Evolutionary conservation across 2,888 invertebrate species (phyloP).

Genomic region (Leucoptera coffeella): DNA sequence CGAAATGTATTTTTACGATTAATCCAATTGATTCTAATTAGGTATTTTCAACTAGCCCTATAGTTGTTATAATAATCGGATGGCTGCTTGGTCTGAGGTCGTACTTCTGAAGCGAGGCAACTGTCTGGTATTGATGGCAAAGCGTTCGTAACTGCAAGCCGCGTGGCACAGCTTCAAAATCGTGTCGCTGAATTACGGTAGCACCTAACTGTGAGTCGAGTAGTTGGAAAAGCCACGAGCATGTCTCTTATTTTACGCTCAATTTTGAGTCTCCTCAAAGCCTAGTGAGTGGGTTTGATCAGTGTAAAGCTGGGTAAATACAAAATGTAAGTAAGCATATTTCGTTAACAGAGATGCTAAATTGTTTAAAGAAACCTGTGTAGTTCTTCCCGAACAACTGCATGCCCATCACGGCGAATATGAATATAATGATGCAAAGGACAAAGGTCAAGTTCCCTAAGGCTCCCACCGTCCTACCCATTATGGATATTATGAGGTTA

Average conservation of each 20-base stretch:
- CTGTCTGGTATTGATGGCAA: conserved; percentile 48
- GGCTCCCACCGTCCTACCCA: conserved; percentile 92
- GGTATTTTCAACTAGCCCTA: too few relatives aligned
- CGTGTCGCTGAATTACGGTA: conserved; percentile 11
- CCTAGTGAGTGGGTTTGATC: conserved; percentile 47
- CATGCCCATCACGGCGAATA: conserved; percentile 97
- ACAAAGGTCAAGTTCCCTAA: conserved; percentile 93
- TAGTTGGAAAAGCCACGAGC: too few relatives aligned
- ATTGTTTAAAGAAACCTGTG: conserved; percentile 57
- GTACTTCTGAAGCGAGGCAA: conserved; percentile 48
- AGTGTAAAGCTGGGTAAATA: conserved; percentile 44
- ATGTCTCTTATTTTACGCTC: too few relatives aligned
- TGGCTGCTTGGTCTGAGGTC: too few relatives aligned
- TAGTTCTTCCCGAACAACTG: conserved; percentile 91
- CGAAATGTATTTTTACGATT: too few relatives aligned
- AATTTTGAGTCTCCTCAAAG: too few relatives aligned
- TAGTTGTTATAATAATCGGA: too few relatives aligned
- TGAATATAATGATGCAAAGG: conserved; percentile 93
- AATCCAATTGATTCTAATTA: too few relatives aligned
- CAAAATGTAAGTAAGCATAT: too few relatives aligned
- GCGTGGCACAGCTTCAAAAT: conserved; percentile 48
- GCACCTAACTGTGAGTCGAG: conserved; percentile 19
- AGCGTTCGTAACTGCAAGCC: conserved; percentile 44
- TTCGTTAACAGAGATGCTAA: too few relatives aligned
- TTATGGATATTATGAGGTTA: conserved; percentile 91